Evolutionary conservation across 2,888 invertebrate genomes (phyloP).

Genomic region (Drosophila histrio): DNA sequence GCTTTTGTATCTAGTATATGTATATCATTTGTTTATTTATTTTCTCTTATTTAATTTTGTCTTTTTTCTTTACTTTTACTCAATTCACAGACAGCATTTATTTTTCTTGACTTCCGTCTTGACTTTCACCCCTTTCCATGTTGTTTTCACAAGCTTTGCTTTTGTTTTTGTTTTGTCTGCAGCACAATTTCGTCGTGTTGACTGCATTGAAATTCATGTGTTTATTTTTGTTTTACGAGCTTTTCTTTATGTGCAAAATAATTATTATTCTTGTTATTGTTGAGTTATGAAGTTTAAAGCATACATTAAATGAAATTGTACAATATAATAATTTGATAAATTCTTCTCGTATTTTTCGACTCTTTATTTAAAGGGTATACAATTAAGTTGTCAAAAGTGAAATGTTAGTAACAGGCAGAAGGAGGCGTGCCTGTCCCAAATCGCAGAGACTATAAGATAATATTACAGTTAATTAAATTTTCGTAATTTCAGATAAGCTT

Average conservation of each 20-base stretch:
- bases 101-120: slow-evolving; percentile 7
- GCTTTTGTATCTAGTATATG: neutral
- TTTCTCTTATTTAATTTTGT: neutral
- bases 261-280: slow-evolving; percentile 13
- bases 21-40: neutral
- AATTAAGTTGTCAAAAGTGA: too few relatives aligned
- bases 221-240: slow-evolving; percentile 25
- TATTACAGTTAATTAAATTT: too few relatives aligned
- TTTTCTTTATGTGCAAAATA: slow-evolving; percentile 4
- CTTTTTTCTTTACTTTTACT: neutral
- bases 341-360: too few relatives aligned
- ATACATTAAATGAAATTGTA: neutral
- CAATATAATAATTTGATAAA: neutral
- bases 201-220: slow-evolving; percentile 42
- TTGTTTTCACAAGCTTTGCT: neutral
- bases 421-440: too few relatives aligned
- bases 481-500: too few relatives aligned
- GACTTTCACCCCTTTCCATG: neutral
- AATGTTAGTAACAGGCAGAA: too few relatives aligned
- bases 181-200: slow-evolving; percentile 7
- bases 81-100: neutral
- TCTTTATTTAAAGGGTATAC: too few relatives aligned
- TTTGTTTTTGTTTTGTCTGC: slow-evolving; percentile 17
- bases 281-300: slow-evolving; percentile 13
- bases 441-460: too few relatives aligned